Evolutionary conservation across 2,888 invertebrate species (phyloP).

Genomic region (Pristionchus exspectatus): DNA sequence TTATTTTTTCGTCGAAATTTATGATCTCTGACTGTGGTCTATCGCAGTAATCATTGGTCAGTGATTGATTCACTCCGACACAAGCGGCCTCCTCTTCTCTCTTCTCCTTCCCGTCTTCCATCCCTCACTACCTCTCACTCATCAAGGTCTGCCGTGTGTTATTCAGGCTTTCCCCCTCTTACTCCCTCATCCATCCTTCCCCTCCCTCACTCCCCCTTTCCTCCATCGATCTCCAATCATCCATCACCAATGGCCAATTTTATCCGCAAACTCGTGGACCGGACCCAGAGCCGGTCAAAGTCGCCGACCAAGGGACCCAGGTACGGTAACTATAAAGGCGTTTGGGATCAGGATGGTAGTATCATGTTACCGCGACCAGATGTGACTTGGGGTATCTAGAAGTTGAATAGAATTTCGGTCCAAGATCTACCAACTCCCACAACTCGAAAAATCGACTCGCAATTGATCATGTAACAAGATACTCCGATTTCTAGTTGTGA

Average conservation of each 20-base stretch:
- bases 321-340: neutral
- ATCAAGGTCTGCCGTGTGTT: slow-evolving; percentile 46
- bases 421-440: no score
- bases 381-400: neutral
- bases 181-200: neutral
- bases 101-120: neutral
- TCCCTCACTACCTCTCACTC: slow-evolving; percentile 19
- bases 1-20: neutral
- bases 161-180: slow-evolving; percentile 14
- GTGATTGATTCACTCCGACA: slow-evolving; percentile 9
- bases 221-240: slow-evolving; percentile 44
- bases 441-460: no score
- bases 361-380: neutral
- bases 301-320: slow-evolving; percentile 34
- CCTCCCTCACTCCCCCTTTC: neutral
- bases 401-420: neutral
- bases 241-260: slow-evolving; percentile 43
- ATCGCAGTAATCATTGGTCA: neutral
- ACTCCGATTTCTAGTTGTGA: neutral
- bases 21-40: neutral
- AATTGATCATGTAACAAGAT: no score
- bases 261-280: slow-evolving; percentile 52
- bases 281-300: slow-evolving; percentile 52
- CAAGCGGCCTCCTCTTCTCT: neutral
- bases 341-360: neutral